These are phyloP conservation scores for Rhagoletis zephyria DNA, from an alignment of 1,140 invertebrate genomes.

Conservation along the genomic window DNA sequence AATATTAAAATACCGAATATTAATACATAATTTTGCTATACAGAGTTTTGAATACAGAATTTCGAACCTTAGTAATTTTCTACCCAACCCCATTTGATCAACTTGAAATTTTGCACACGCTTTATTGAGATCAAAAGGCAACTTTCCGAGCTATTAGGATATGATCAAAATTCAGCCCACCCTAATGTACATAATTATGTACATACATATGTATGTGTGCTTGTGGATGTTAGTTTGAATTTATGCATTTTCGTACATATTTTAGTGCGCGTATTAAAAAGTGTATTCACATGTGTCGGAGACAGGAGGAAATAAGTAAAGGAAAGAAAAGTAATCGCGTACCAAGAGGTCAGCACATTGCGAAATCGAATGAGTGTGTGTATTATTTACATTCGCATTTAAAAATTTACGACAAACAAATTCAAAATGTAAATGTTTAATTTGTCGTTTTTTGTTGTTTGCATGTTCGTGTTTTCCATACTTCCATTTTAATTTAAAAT, in stretches of 20 bases:
- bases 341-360: conserved; percentile 21
- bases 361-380: neutral
- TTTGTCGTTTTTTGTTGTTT: neutral
- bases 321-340: neutral
- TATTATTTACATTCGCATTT: neutral
- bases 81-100: no score
- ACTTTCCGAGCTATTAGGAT: no score
- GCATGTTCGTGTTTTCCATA: neutral
- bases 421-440: neutral
- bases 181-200: no score
- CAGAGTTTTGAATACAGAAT: no score
- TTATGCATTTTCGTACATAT: conserved; percentile 51
- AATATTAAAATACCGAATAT: no score
- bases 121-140: no score
- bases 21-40: no score
- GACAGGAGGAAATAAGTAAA: conserved; percentile 30
- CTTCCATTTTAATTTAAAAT: conserved; percentile 4
- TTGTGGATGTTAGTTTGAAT: neutral
- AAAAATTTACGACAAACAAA: conserved; percentile 9
- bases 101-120: no score
- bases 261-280: conserved; percentile 48
- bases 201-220: no score
- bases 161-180: no score
- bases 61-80: no score
- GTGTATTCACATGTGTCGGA: conserved; percentile 45